Evolutionary conservation across 1,140 invertebrate species (phyloP).

Genomic region (Lysiphlebus fabarum): DNA sequence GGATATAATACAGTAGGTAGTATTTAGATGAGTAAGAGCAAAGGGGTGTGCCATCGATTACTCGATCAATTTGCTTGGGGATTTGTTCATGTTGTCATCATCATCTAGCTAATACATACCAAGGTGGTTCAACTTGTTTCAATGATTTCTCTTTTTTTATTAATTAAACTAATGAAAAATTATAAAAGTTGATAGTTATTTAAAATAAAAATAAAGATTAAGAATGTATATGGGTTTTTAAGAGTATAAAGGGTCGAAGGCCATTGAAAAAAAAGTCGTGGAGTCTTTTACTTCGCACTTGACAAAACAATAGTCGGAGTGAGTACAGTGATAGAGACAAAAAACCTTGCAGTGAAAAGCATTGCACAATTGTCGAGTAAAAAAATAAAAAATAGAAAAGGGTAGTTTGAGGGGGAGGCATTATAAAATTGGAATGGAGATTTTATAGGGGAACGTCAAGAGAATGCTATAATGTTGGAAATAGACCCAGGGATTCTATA

Average conservation of each 20-base stretch:
- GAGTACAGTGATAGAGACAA: constrained; percentile 31
- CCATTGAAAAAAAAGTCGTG: constrained; percentile 33
- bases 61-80: constrained; percentile 38
- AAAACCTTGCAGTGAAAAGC: not conserved
- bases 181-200: constrained; percentile 9
- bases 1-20: not conserved
- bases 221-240: not conserved
- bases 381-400: not conserved
- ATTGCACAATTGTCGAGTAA: not conserved
- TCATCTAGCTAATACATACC: not conserved
- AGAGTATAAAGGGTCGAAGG: not conserved
- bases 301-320: constrained; percentile 51
- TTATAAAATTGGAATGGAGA: constrained; percentile 24
- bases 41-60: constrained; percentile 38
- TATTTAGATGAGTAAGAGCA: not conserved
- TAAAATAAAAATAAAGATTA: constrained; percentile 19
- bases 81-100: constrained; percentile 18
- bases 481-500: constrained; percentile 38
- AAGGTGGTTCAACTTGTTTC: not conserved
- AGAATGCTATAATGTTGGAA: constrained; percentile 23
- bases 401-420: not conserved
- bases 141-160: too few relatives aligned
- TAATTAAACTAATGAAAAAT: too few relatives aligned
- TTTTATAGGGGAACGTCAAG: constrained; percentile 15
- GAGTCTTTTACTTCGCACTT: constrained; percentile 48